These are phyloP conservation scores for Palloptera scutellata DNA, from an alignment of 2,888 invertebrate species.

Conservation along the genomic window DNA sequence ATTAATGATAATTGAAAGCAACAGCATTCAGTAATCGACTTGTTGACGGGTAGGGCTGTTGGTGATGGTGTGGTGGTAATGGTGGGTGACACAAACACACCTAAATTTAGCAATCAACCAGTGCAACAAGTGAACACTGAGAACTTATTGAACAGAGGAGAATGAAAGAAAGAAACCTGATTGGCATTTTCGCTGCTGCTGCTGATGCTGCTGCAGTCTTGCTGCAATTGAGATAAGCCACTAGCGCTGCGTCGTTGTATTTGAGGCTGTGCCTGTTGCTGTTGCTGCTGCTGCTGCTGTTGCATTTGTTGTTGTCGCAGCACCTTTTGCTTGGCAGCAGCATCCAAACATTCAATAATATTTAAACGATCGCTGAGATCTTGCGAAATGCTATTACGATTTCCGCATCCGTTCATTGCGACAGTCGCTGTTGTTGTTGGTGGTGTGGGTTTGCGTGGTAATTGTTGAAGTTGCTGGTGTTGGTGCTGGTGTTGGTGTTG, in stretches of 20 bases:
- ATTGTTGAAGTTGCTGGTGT: slow-evolving; percentile 15
- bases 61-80: slow-evolving; percentile 20
- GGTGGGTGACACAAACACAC: slow-evolving; percentile 3
- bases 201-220: slow-evolving; percentile 21
- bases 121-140: slow-evolving; percentile 5
- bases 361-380: slow-evolving; percentile 50
- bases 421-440: slow-evolving; percentile 26
- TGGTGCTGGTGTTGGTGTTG: too few species aligned
- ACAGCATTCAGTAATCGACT: not conserved
- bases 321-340: slow-evolving; percentile 27
- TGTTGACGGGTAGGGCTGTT: not conserved
- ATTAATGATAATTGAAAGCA: slow-evolving; percentile 14
- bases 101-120: slow-evolving; percentile 5
- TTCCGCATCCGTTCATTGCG: slow-evolving; percentile 40
- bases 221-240: slow-evolving; percentile 39
- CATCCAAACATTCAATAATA: slow-evolving; percentile 44
- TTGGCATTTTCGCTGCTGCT: not conserved
- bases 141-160: too few species aligned
- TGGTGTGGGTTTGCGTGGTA: slow-evolving; percentile 27
- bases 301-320: slow-evolving; percentile 33
- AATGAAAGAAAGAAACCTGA: not conserved
- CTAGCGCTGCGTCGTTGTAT: slow-evolving; percentile 39
- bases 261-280: slow-evolving; percentile 37
- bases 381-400: slow-evolving; percentile 41
- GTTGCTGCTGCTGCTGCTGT: slow-evolving; percentile 34